phyloP scores from a whole-genome alignment of 2,113 vertebrate genomes.

The Dissostichus mawsoni region DNA sequence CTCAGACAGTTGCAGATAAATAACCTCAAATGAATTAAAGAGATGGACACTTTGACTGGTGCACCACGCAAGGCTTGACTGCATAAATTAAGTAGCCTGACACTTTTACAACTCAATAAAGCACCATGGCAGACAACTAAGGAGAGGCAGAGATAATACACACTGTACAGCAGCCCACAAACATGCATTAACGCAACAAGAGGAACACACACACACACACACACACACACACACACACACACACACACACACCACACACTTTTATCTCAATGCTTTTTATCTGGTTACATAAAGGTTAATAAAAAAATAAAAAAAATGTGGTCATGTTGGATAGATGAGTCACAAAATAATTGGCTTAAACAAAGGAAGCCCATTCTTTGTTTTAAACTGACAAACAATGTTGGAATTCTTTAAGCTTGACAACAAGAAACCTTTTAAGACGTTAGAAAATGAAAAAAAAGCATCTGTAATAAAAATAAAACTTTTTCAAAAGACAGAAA shows the following conservation, averaged over 20 bases:
- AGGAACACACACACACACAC: neutral
- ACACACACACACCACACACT: neutral
- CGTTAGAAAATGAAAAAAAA: too few relatives aligned
- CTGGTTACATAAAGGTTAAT: too few relatives aligned
- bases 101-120: neutral
- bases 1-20: neutral
- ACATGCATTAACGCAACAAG: neutral
- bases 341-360: neutral
- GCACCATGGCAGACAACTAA: neutral
- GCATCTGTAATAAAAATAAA: too few relatives aligned
- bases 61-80: neutral
- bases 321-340: neutral
- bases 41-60: neutral
- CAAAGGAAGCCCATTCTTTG: neutral
- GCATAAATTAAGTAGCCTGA: neutral
- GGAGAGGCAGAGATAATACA: neutral
- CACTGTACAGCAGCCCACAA: neutral
- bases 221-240: neutral
- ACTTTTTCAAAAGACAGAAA: too few relatives aligned
- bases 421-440: too few relatives aligned
- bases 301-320: too few relatives aligned
- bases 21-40: neutral
- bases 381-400: too few relatives aligned
- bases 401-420: too few relatives aligned
- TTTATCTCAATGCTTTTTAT: too few relatives aligned